Evolutionary conservation across 2,113 vertebrate species (phyloP).

Genomic region (Brachyhypopomus occidentalis): DNA sequence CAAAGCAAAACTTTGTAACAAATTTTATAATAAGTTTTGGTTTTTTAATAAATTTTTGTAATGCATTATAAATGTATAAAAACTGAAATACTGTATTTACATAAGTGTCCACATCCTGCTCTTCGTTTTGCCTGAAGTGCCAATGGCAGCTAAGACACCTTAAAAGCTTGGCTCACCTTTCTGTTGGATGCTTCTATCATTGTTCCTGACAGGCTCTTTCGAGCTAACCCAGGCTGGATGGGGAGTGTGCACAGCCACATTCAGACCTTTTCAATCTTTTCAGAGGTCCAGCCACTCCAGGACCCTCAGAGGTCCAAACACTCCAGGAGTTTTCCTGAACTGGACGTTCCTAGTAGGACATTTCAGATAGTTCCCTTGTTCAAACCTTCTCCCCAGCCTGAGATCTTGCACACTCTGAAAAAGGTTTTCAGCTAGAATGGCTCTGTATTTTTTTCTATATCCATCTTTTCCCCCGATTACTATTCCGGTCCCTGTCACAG

Average conservation of each 20-base stretch:
- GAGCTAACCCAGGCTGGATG: background rate
- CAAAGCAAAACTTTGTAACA: no score
- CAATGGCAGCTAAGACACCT: background rate
- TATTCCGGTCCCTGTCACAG: background rate
- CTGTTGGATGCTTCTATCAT: background rate
- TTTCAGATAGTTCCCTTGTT: no score
- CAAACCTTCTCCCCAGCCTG: background rate
- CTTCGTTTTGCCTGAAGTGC: no score
- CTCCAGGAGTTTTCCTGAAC: no score
- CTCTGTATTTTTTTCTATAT: background rate
- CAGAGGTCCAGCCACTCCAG: no score
- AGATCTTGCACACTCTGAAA: background rate
- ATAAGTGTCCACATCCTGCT: no score
- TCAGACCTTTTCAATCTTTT: background rate
- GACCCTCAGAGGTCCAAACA: no score
- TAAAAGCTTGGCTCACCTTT: background rate
- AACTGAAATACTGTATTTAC: no score
- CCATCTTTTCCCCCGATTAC: background rate
- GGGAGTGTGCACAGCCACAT: background rate
- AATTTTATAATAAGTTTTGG: no score
- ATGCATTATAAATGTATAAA: no score
- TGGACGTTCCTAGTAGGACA: no score
- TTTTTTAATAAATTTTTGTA: no score
- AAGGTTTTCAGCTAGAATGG: background rate
- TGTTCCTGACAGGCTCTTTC: background rate